phyloP scores from a whole-genome alignment of 2,888 invertebrate species.

The Erebia aethiops region DNA sequence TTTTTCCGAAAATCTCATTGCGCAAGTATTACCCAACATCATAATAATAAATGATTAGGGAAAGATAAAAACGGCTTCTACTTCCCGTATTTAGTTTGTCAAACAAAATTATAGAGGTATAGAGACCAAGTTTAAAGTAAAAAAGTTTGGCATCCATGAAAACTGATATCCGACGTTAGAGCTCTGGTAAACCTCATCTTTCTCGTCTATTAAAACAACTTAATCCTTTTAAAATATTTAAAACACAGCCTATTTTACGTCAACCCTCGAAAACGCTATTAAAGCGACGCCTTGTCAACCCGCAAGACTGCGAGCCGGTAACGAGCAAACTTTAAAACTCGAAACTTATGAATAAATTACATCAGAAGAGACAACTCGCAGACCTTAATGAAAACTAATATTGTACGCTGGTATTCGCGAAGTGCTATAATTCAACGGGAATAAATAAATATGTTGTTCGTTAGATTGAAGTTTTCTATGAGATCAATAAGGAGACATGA shows the following conservation, averaged over 20 bases:
- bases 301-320: slow-evolving; percentile 46
- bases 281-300: slow-evolving; percentile 42
- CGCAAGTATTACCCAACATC: too few species aligned
- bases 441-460: slow-evolving; percentile 8
- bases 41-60: too few species aligned
- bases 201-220: neutral
- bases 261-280: slow-evolving; percentile 40
- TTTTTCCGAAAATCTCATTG: too few species aligned
- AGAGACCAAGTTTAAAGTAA: too few species aligned
- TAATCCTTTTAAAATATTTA: slow-evolving; percentile 32
- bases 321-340: slow-evolving; percentile 56
- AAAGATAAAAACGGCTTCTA: too few species aligned
- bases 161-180: neutral
- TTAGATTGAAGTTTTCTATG: neutral
- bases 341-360: slow-evolving; percentile 59
- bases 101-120: too few species aligned
- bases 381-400: slow-evolving; percentile 42
- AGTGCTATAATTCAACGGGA: slow-evolving; percentile 8
- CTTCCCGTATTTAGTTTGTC: too few species aligned
- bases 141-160: too few species aligned
- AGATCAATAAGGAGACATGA: too few species aligned
- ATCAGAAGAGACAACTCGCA: slow-evolving; percentile 44
- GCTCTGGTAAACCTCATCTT: neutral
- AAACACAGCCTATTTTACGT: slow-evolving; percentile 36
- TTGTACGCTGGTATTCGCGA: slow-evolving; percentile 35